phyloP scores from a whole-genome alignment of 1,140 invertebrate genomes.

The Bombus waltoni region DNA sequence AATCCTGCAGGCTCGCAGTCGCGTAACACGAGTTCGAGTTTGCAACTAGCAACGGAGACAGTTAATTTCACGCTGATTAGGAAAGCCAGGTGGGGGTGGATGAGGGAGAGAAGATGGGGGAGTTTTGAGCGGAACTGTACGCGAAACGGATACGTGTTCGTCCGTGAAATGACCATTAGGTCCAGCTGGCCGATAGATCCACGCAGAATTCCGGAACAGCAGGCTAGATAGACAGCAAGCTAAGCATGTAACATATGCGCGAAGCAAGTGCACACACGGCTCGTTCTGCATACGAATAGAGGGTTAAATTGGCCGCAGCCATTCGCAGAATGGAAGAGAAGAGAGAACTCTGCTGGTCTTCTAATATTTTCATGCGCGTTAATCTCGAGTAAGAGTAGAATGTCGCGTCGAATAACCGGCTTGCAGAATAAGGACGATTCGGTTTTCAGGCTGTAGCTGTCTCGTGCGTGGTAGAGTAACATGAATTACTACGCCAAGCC shows the following conservation, averaged over 20 bases:
- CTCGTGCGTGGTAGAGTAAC: not conserved
- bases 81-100: not conserved
- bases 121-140: constrained; percentile 61
- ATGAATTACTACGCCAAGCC: constrained; percentile 37
- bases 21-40: constrained; percentile 33
- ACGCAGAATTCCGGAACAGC: constrained; percentile 66
- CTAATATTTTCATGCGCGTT: constrained; percentile 3
- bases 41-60: constrained; percentile 19
- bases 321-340: not conserved
- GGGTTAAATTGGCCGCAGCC: constrained; percentile 1
- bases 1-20: constrained; percentile 14
- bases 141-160: constrained; percentile 64
- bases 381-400: not conserved
- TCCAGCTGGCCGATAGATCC: constrained; percentile 66
- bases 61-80: constrained; percentile 63
- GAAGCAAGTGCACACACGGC: constrained; percentile 8
- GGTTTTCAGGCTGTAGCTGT: constrained; percentile 1
- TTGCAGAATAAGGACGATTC: not conserved
- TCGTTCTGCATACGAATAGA: constrained; percentile 30
- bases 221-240: constrained; percentile 61
- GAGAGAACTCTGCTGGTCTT: not conserved
- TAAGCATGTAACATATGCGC: constrained; percentile 62
- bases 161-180: constrained; percentile 69
- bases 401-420: not conserved
- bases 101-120: not conserved